Evolutionary conservation across 2,113 vertebrate genomes (phyloP), one percentile per base, ranked within the genome.

Genomic region (Amblyopsis rosae): DNA sequence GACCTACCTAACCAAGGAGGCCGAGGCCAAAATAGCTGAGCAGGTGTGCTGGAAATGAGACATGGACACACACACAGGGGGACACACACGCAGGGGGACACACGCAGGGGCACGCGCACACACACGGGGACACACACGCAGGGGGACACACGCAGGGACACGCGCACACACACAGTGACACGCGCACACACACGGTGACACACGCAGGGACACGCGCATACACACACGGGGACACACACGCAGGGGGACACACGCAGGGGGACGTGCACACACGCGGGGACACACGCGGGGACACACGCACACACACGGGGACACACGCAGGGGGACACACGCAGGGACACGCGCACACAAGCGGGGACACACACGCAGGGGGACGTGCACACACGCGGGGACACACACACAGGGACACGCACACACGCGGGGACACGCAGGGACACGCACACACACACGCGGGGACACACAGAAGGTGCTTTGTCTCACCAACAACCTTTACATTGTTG

Each of bases 1-100:
- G 65, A 93, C 95, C 7, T 99, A 94, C 77, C 91, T 99, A 83
- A 96, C 94, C 79, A 95, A 93, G 86, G 94, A 94, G 0, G 0
- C 49, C 0, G 94, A 99, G 85, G 87, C 94, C 61, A 95, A 95
- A 79, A 93, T 51, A 67, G 94, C 96, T 0, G 96, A 99, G 77
- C 95, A 96, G 94, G 97, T 98, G 84, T 9, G 75, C 35, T 6
- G 9, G 9, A 32, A 49, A 65, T 35, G 49, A 9, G 16, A 33
- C 7, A 19, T 2, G 4, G 3, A 8, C 9, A 5, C 9, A 12
- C 8, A 16, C 33, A 12, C 32, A 57, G 12, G 48, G 9, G 17
- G 12, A 6, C 6, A 17, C 15, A 12, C 12, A 26, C 26, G 4
- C 51, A 51, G 12, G 26, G 6, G 47, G 47, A 48, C 35, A 41